Conservation (phyloP, 2,113 vertebrate species). For the Tragelaphus imberbis region DNA sequence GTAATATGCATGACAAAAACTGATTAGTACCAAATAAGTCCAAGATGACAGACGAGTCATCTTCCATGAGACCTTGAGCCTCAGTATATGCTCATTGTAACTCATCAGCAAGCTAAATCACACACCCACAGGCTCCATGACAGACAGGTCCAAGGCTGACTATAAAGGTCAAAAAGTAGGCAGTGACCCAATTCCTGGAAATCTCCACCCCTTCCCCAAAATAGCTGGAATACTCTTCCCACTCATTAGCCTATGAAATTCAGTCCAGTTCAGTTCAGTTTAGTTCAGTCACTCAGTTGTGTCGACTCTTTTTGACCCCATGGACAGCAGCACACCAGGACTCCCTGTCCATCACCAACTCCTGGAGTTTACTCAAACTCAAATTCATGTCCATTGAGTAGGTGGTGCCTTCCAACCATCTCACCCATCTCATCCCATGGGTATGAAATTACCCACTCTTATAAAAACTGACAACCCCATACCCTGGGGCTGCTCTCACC, state of each 20-base stretch:
- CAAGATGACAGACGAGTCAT: neutral
- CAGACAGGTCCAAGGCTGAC: neutral
- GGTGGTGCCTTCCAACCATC: neutral
- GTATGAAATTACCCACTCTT: neutral
- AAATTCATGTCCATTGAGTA: neutral
- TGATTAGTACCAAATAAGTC: neutral
- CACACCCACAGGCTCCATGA: neutral
- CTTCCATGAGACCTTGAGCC: neutral
- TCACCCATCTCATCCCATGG: neutral
- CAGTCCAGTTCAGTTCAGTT: neutral
- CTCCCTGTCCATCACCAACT: neutral
- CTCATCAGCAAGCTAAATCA: neutral
- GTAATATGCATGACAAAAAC: neutral
- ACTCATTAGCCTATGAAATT: neutral
- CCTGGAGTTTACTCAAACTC: neutral
- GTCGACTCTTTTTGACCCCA: rapidly evolving
- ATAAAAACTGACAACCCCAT: neutral
- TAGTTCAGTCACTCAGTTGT: neutral
- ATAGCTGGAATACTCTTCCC: neutral
- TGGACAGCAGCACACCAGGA: neutral
- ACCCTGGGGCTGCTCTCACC: neutral
- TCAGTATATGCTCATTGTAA: neutral
- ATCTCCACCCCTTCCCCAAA: neutral
- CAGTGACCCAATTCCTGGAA: neutral
- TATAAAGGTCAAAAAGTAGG: neutral